Evolutionary conservation across 1,140 invertebrate genomes (phyloP), one percentile per base, ranked within the genome.

Genomic region (Bicyclus anynana): DNA sequence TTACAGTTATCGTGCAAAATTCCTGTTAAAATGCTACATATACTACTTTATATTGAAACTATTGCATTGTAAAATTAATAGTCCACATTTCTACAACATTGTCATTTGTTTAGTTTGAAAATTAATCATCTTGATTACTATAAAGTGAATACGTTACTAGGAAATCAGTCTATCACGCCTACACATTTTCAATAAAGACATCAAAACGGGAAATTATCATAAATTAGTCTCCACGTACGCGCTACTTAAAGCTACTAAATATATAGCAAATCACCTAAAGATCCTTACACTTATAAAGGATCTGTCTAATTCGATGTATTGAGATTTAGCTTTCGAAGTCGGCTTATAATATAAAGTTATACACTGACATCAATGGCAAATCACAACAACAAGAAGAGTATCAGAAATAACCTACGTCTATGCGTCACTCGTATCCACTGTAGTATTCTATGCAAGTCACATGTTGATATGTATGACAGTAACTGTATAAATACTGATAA

Each of bases 291-390:
- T 65, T 59, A 37, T 60, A 66, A 79, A 73, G 67, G 44, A 59
- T 71, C 73, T 52, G 60, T 61, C 80, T 85, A 87, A 85, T 87
- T 87, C 84, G 84, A 87, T 87, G 84, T 87, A 84, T 76, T 73
- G 67, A 77, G 57, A 80, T 76, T 67, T 76, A 67, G 66, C 59
- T 72, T 68, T 57, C 63, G 67, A 66, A 62, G 62, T 68, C 64
- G 65, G 74, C 69, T 69, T 63, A 64, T 52, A 66, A 69, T 74
- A 70, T 49, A 62, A n/a, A 69, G 58, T 65, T 69, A 71, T 47
- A 70, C 60, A 73, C 56, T 72, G 72, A 84, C 74, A 74, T 62
- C 67, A 73, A 82, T 73, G 73, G 80, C 76, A 67, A 82, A 72
- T 78, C 67, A 74, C 74, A 77, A 80, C 72, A 78, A 75, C 72